Evolutionary conservation across 2,113 vertebrate genomes (phyloP), one percentile per base, ranked within the genome.

Genomic region (Hassar affinis): DNA sequence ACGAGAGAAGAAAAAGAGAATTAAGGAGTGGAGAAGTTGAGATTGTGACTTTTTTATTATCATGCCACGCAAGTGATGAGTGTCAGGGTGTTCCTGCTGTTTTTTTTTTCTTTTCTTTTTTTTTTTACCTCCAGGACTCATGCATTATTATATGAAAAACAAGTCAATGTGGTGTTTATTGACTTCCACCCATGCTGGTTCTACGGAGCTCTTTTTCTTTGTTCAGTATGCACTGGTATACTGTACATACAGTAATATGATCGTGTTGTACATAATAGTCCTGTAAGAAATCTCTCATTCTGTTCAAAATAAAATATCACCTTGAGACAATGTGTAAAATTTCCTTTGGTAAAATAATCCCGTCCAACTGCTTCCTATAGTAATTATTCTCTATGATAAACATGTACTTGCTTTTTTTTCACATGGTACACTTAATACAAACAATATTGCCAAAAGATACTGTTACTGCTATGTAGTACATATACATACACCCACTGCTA

Each of bases 151-250:
- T 18, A 10, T 20, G 4, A 1, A n/a, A 74, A 30, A 27, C n/a
- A 51, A 74, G 22, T 27, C 69, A 72, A 74, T 45, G 45, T 74
- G 45, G 33, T 56, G 74, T 78, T 54, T 51, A 78, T 75, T 52
- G 72, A 33, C 54, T 30, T 47, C 49, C 49, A 52, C 8, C n/a
- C n/a, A 33, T 15, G 2, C 27, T 1, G 9, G 25, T 18, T 52
- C 8, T 49, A 42, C 1, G 33, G 61, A 33, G 61, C 66, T 42
- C 66, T 25, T 4, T 42, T 42, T 69, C 66, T 69, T 10, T 69
- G 9, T 9, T 42, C 4, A 25, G 22, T 45, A n/a, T n/a, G n/a
- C n/a, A n/a, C n/a, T n/a, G n/a, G n/a, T n/a, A n/a, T n/a, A n/a
- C n/a, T n/a, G n/a, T n/a, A n/a, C n/a, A 25, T 42, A 12, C 25